Percentiles rank a stretch among this genome's conserved stretches.
Conservation (phyloP, 2,888 invertebrate species). For the Incurvaria masculella region DNA sequence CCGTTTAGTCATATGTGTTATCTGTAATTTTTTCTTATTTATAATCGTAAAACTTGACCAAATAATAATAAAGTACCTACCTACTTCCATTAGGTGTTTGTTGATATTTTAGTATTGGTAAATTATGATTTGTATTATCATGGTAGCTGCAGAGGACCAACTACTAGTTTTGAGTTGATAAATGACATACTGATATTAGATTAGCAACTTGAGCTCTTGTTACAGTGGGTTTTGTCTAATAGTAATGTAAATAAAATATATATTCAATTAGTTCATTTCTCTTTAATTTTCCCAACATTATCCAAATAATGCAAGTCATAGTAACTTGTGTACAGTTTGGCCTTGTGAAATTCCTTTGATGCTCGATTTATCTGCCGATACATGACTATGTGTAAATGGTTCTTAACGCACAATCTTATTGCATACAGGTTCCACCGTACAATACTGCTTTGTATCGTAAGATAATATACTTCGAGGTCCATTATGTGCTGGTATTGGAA, state of each 20-base stretch:
- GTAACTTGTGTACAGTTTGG: too few relatives aligned
- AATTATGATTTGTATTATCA: slow-evolving; percentile 38
- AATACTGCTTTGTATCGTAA: too few relatives aligned
- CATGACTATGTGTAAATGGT: too few relatives aligned
- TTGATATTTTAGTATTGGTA: slow-evolving; percentile 18
- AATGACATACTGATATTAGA: slow-evolving; percentile 30
- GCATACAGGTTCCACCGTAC: too few relatives aligned
- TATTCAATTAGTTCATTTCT: not conserved
- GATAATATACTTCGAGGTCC: too few relatives aligned
- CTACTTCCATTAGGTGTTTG: slow-evolving; percentile 31
- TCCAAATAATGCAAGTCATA: too few relatives aligned
- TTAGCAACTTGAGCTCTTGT: slow-evolving; percentile 47
- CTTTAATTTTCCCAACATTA: not conserved
- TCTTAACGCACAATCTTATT: too few relatives aligned
- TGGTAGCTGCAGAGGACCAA: slow-evolving; percentile 54
- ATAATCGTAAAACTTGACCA: slow-evolving; percentile 54
- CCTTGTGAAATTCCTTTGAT: too few relatives aligned
- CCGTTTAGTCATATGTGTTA: slow-evolving; percentile 42
- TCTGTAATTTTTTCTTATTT: slow-evolving; percentile 37
- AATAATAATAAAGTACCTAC: slow-evolving; percentile 57
- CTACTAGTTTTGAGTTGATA: slow-evolving; percentile 32
- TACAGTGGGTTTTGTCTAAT: slow-evolving; percentile 40
- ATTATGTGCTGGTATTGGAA: too few relatives aligned
- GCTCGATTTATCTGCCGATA: too few relatives aligned
- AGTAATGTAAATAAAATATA: slow-evolving; percentile 44